Percentiles rank a stretch among this genome's conserved stretches.
These are phyloP conservation scores for Beaufortia kweichowensis DNA, from an alignment of 2,113 vertebrate species.

Conservation along the genomic window DNA sequence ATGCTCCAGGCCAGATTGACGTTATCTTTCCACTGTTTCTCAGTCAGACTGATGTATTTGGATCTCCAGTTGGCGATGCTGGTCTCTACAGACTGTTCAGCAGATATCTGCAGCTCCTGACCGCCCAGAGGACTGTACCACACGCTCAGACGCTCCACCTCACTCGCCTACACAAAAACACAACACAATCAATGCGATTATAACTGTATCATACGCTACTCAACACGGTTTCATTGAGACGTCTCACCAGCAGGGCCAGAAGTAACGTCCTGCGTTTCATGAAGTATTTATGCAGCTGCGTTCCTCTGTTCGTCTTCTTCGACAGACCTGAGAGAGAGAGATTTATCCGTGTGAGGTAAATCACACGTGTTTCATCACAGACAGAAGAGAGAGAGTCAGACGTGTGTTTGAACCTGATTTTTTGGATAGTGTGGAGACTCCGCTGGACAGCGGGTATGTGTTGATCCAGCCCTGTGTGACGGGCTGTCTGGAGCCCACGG, in stretches of 20 bases:
- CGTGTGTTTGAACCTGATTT: slow-evolving; percentile 82
- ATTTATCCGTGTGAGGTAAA: no score
- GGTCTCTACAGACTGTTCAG: slow-evolving; percentile 89
- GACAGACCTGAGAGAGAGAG: slow-evolving; percentile 80
- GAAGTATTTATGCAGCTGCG: slow-evolving; percentile 96
- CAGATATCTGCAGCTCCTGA: slow-evolving; percentile 84
- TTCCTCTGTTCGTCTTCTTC: slow-evolving; percentile 94
- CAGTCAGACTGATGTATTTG: slow-evolving; percentile 91
- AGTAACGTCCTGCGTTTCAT: slow-evolving; percentile 93
- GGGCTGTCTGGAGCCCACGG: slow-evolving; percentile 90
- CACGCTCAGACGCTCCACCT: slow-evolving; percentile 90
- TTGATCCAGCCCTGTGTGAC: slow-evolving; percentile 96
- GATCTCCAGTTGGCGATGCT: slow-evolving; percentile 96
- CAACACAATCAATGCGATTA: not conserved
- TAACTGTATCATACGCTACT: no score
- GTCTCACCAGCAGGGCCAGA: slow-evolving; percentile 84
- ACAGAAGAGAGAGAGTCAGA: no score
- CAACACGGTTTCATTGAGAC: no score
- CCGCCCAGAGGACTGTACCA: slow-evolving; percentile 96
- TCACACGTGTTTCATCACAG: no score
- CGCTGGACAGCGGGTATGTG: slow-evolving; percentile 93
- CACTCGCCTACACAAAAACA: slow-evolving; percentile 80
- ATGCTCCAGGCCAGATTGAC: slow-evolving; percentile 97
- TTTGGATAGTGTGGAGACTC: slow-evolving; percentile 97
- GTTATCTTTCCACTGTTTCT: slow-evolving; percentile 98